These are phyloP conservation scores for Drosophila rubida DNA, from an alignment of 2,888 invertebrate species.

Conservation along the genomic window DNA sequence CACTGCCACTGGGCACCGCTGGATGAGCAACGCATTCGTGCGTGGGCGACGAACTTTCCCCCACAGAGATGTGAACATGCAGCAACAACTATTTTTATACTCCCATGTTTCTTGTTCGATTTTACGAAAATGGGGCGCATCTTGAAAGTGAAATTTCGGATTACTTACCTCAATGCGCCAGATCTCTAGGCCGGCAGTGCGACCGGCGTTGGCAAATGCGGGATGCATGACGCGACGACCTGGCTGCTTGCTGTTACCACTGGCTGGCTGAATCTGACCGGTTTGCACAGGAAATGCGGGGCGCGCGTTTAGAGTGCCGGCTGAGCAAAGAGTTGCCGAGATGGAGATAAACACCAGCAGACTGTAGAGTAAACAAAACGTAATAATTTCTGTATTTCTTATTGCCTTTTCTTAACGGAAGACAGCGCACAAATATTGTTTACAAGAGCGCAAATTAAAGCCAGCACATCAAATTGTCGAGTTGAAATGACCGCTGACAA, in stretches of 20 bases:
- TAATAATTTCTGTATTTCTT: constrained; percentile 4
- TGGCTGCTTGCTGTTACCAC: constrained; percentile 71
- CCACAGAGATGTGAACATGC: constrained; percentile 55
- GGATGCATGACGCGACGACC: constrained; percentile 86
- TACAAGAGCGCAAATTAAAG: neutral
- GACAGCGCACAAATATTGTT: neutral
- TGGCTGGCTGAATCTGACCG: constrained; percentile 71
- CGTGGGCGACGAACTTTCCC: constrained; percentile 73
- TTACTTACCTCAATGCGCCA: constrained; percentile 92
- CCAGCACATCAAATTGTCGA: constrained; percentile 5
- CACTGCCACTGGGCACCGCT: constrained; percentile 41
- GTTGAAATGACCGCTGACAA: constrained; percentile 10
- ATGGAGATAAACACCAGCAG: constrained; percentile 70
- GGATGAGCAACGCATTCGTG: constrained; percentile 73
- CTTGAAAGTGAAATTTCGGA: constrained; percentile 24
- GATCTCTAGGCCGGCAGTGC: constrained; percentile 89
- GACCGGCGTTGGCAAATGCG: constrained; percentile 90
- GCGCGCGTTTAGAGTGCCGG: constrained; percentile 81
- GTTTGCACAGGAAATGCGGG: constrained; percentile 80
- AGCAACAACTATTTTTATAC: constrained; percentile 56
- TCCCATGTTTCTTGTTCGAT: neutral
- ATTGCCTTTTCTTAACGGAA: neutral
- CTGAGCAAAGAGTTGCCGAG: constrained; percentile 76
- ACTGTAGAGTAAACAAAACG: constrained; percentile 56
- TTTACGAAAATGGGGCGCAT: neutral